These are phyloP conservation scores for Noctilio leporinus DNA, from an alignment of 2,113 vertebrate species.

Conservation along the genomic window DNA sequence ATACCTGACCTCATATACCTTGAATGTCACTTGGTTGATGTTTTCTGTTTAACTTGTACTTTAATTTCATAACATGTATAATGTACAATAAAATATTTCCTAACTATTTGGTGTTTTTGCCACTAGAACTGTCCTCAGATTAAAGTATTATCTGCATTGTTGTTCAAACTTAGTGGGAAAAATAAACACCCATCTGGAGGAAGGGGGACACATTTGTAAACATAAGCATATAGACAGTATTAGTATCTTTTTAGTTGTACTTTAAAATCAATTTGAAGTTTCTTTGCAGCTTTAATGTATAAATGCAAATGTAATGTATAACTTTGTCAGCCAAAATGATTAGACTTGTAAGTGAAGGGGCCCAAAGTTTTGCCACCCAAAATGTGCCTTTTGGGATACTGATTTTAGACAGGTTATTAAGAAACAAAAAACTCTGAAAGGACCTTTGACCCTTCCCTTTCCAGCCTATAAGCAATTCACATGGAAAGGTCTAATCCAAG, in stretches of 20 bases:
- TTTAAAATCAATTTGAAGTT: slow-evolving; percentile 28
- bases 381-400: not conserved
- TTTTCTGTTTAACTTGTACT: slow-evolving; percentile 19
- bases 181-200: not conserved
- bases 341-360: slow-evolving; percentile 64
- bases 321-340: slow-evolving; percentile 31
- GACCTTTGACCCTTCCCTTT: not conserved
- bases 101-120: not conserved
- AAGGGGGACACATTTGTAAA: not conserved
- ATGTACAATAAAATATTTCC: not conserved
- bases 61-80: not conserved
- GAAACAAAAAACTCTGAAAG: not conserved
- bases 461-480: not conserved
- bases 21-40: not conserved
- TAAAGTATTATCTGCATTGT: not conserved
- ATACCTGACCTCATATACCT: not conserved
- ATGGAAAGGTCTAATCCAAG: not conserved
- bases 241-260: not conserved
- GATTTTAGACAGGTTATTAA: not conserved
- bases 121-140: not conserved
- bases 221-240: not conserved
- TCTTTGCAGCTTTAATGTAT: slow-evolving; percentile 7
- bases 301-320: not conserved
- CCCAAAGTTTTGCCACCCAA: not conserved
- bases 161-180: not conserved